These are phyloP conservation scores for Melinopterus prodromus DNA, from an alignment of 2,888 invertebrate species.

Conservation along the genomic window DNA sequence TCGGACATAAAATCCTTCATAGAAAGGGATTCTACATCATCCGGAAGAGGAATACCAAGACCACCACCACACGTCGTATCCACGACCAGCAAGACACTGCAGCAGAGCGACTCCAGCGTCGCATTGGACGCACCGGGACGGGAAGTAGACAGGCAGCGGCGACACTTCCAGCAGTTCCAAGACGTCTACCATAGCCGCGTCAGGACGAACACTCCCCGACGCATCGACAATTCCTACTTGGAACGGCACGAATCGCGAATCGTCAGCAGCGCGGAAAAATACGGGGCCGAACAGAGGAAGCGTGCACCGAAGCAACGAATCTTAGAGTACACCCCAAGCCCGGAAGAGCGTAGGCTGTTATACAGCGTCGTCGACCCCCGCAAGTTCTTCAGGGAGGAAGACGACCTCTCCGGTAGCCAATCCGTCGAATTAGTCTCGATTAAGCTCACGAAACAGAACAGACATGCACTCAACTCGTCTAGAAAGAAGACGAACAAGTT, in stretches of 20 bases:
- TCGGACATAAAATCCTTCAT: neutral
- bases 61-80: neutral
- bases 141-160: conserved; percentile 4
- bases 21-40: neutral
- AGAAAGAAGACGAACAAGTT: neutral
- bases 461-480: neutral
- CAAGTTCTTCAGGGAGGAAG: neutral
- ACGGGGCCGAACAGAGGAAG: neutral
- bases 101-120: neutral
- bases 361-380: neutral
- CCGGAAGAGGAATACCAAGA: neutral
- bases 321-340: neutral
- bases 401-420: neutral
- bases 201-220: neutral
- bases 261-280: neutral
- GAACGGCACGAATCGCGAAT: neutral
- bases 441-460: neutral
- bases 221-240: neutral
- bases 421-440: neutral
- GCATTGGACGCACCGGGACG: neutral
- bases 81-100: neutral
- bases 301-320: neutral
- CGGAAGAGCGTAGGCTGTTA: neutral
- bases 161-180: conserved; percentile 8
- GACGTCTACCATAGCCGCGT: neutral